Base-by-base conservation (phyloP, 2,888 invertebrate species). In the Lasioglossum morio region DNA sequence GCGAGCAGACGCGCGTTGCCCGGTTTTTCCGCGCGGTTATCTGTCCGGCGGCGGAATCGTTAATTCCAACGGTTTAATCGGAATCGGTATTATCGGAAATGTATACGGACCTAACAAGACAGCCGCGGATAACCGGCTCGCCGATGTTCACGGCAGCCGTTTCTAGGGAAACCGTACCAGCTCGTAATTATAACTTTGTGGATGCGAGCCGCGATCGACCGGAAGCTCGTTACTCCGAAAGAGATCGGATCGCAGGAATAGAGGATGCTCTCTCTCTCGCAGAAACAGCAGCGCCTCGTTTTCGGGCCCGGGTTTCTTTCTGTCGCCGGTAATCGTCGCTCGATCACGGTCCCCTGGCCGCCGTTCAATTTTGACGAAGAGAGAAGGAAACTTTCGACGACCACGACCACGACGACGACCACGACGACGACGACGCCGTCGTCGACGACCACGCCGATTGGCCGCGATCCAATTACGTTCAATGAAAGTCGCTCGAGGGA, bases 391-490 rank as follows among this genome's bases (percentile, higher is more conserved):
- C 85, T 89, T 86, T 88, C 84, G 84, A 82, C 82, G 70, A 30
- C 48, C 7, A n/a, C n/a, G n/a, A n/a, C n/a, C n/a, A n/a, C n/a
- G 82, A 76, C 70, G 16, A 43, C 43, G 27, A 46, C 66, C 53
- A 72, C 79, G 72, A 8, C 66, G 34, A 23, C 66, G 66, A 72
- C 76, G 79, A 69, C 79, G 77, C 74, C 79, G 75, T 57, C 81
- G 77, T 37, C 66, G 66, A 34, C 66, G 60, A 75, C 83, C 79
- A 72, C 82, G 84, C 81, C 86, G 87, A 92, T 87, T 91, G 92
- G 90, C 90, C 82, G 72, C 89, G 89, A 89, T 91, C 92, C 91
- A 91, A 92, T 91, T 91, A 90, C 89, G 85, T 81, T 86, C 85
- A 87, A 92, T 90, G 92, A 92, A 92, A 92, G 91, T 90, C 88